Percentiles rank a stretch among this genome's conserved stretches.
Evolutionary conservation across 2,888 invertebrate species (phyloP).

Genomic region (Pseudococcus longispinus): DNA sequence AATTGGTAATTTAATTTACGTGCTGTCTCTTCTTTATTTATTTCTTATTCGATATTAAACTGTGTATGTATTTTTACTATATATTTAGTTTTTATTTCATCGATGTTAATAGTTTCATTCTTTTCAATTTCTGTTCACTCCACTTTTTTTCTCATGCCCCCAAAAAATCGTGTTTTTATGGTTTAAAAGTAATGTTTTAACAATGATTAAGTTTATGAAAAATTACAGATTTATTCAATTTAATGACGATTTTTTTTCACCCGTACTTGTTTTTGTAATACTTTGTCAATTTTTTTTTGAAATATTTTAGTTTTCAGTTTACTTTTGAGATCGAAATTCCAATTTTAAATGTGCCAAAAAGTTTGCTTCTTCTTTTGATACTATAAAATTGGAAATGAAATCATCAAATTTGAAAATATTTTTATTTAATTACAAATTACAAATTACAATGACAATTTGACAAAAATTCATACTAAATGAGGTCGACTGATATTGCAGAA

Average conservation of each 20-base stretch:
- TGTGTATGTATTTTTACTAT: background rate
- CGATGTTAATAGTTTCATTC: background rate
- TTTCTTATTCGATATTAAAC: background rate
- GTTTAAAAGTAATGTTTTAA: constrained; percentile 8
- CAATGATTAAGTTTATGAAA: constrained; percentile 8
- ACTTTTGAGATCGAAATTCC: no score
- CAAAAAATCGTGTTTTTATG: constrained; percentile 22
- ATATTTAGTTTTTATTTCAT: background rate
- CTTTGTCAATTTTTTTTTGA: no score
- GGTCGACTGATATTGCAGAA: no score
- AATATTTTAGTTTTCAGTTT: no score
- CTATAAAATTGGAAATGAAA: no score
- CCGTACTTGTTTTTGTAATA: no score
- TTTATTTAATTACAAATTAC: no score
- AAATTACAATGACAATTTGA: no score
- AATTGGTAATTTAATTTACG: background rate
- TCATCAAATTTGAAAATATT: no score
- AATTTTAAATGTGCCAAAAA: no score
- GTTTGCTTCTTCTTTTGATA: no score
- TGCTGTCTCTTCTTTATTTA: constrained; percentile 9
- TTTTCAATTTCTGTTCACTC: background rate
- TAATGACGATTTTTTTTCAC: background rate
- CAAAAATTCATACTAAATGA: no score
- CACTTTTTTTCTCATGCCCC: background rate
- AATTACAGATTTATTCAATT: background rate